phyloP scores from a whole-genome alignment of 2,113 vertebrate genomes.

The Pachypanchax playfairii region DNA sequence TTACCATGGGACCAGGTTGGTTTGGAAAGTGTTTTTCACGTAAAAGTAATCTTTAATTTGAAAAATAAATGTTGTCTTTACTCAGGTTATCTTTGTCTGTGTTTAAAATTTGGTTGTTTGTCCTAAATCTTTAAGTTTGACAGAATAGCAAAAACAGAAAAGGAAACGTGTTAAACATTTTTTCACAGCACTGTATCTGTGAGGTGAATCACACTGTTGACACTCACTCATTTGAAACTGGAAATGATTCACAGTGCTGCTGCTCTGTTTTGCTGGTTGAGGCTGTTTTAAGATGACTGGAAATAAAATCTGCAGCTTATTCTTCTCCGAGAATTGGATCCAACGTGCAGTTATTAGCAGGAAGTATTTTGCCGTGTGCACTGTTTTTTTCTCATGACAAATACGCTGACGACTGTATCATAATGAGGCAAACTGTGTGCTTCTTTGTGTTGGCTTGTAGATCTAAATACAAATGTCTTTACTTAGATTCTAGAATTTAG shows the following conservation, averaged over 20 bases:
- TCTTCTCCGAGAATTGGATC: no score
- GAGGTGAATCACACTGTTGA: slow-evolving; percentile 80
- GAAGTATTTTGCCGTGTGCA: slow-evolving; percentile 62
- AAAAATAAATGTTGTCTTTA: no score
- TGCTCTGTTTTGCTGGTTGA: slow-evolving; percentile 2
- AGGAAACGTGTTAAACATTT: no score
- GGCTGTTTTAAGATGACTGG: slow-evolving; percentile 7
- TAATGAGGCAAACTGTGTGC: slow-evolving; percentile 77
- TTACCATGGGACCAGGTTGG: no score
- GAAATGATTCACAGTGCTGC: neutral
- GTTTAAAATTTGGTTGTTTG: no score
- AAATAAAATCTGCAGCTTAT: neutral
- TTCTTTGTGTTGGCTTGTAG: slow-evolving; percentile 86
- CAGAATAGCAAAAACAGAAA: no score
- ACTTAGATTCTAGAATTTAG: slow-evolving; percentile 86
- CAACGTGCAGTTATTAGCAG: slow-evolving; percentile 58
- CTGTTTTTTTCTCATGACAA: slow-evolving; percentile 77
- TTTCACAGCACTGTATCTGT: no score
- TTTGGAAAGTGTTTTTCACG: no score
- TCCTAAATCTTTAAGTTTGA: no score
- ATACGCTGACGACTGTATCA: slow-evolving; percentile 1
- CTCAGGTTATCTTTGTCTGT: no score
- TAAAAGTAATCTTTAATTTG: no score
- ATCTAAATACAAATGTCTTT: slow-evolving; percentile 90
- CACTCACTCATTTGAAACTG: slow-evolving; percentile 7